These are phyloP conservation scores for Melikaiella ostensackeni DNA, from an alignment of 2,888 invertebrate genomes.

Conservation along the genomic window DNA sequence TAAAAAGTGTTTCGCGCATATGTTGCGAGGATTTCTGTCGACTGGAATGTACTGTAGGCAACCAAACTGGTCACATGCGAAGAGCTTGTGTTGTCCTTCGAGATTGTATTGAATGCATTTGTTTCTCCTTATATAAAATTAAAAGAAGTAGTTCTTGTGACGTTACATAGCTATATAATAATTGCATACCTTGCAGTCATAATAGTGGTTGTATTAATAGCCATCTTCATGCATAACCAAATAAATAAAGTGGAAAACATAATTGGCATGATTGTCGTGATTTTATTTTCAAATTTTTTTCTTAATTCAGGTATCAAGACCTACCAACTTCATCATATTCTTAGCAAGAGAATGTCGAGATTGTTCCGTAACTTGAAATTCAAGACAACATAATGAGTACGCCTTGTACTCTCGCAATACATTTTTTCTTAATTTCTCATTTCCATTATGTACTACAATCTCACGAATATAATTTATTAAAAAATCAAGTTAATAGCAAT, in stretches of 20 bases:
- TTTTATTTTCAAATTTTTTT: background rate
- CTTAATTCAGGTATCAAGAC: constrained; percentile 26
- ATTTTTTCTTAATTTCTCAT: constrained; percentile 35
- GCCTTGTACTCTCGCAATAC: constrained; percentile 6
- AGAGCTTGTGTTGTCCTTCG: background rate
- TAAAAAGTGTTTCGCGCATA: background rate
- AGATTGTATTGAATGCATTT: background rate
- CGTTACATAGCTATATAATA: background rate
- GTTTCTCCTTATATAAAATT: background rate
- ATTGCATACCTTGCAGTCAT: background rate
- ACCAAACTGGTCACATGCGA: constrained; percentile 6
- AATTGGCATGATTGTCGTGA: background rate
- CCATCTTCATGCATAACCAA: background rate
- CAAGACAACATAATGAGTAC: constrained; percentile 37
- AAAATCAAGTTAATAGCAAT: background rate
- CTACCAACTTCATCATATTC: constrained; percentile 23
- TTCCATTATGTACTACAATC: background rate
- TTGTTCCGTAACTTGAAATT: constrained; percentile 21
- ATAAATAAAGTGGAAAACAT: background rate
- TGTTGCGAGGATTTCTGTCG: background rate
- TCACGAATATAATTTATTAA: background rate
- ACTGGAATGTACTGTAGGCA: background rate
- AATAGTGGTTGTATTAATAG: background rate
- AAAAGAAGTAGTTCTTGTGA: background rate
- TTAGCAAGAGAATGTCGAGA: constrained; percentile 30